Evolutionary conservation across 1,140 invertebrate genomes (phyloP).

Genomic region (Temnothorax longispinosus): DNA sequence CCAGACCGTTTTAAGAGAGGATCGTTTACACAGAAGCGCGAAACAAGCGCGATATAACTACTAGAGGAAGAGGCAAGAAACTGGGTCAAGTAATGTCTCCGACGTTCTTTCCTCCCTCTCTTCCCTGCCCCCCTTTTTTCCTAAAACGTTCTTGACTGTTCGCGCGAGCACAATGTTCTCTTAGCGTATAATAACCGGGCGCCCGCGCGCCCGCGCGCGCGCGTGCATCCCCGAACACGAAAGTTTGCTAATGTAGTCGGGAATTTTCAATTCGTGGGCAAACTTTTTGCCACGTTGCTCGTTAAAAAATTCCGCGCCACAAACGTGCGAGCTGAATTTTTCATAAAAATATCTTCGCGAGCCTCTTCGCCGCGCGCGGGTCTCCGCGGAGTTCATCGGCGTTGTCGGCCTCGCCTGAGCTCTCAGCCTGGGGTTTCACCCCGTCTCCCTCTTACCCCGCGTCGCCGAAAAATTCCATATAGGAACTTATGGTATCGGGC

Average conservation of each 20-base stretch:
- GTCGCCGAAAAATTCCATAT: slow-evolving; percentile 52
- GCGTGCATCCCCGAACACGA: slow-evolving; percentile 49
- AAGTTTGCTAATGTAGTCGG: slow-evolving; percentile 62
- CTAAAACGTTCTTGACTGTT: slow-evolving; percentile 54
- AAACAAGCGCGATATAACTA: slow-evolving; percentile 56
- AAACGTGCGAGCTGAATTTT: slow-evolving; percentile 59
- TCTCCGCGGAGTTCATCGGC: slow-evolving; percentile 49
- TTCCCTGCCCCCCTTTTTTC: background rate
- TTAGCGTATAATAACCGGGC: slow-evolving; percentile 58
- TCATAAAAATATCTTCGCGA: slow-evolving; percentile 55
- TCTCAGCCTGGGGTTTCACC: slow-evolving; percentile 5
- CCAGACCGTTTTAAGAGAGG: slow-evolving; percentile 61
- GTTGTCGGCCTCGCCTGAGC: slow-evolving; percentile 34
- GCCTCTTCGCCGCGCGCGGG: slow-evolving; percentile 27
- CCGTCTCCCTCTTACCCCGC: too few relatives aligned
- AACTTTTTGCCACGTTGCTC: slow-evolving; percentile 56
- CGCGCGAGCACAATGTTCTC: slow-evolving; percentile 32
- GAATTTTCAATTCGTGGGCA: slow-evolving; percentile 48
- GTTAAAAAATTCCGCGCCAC: slow-evolving; percentile 55
- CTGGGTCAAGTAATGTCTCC: slow-evolving; percentile 69
- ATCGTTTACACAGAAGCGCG: slow-evolving; percentile 56
- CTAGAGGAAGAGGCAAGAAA: slow-evolving; percentile 60
- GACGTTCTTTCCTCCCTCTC: slow-evolving; percentile 17
- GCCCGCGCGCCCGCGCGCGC: background rate
- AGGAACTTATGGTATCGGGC: slow-evolving; percentile 54